Evolutionary conservation across 1,140 invertebrate species (phyloP), one percentile per base, ranked within the genome.

Genomic region (Intoshia linei): DNA sequence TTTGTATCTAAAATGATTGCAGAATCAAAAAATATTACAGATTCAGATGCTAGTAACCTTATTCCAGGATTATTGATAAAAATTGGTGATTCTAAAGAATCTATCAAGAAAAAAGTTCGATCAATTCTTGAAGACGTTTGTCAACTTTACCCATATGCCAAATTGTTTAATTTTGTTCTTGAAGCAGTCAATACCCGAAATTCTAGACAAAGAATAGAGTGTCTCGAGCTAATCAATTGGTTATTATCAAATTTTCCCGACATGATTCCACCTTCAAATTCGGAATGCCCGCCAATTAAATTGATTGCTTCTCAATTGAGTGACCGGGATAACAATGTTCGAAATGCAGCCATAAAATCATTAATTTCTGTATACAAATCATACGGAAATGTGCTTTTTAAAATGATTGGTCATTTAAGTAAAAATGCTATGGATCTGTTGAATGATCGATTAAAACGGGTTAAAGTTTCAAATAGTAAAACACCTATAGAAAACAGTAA

Each of bases 161-260:
- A 84, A 54, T 63, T 92, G 44, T 92, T 83, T 50, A 63, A 62
- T 37, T 74, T 74, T 48, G 62, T 92, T 2, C 74, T 90, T 68
- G 79, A 92, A 48, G 84, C 79, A 11, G 55, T 93, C 2, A 81
- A 81, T 52, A 81, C 77, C 0, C 93, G 93, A 57, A 93, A 92
- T 61, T 73, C 83, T 4, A 66, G 83, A 37, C 83, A 92, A 57
- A 65, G 83, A 51, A 72, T 77, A 46, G 71, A 71, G 72, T 50
- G 50, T 49, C 38, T 14, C n/a, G n/a, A 15, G 7, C 31, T 7
- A 33, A 33, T 15, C 31, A n/a, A 25, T 25, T 25, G 24, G 24
- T 32, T 6, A n/a, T n/a, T n/a, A n/a, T n/a, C n/a, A n/a, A n/a
- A n/a, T n/a, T n/a, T n/a, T n/a, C n/a, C n/a, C n/a, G n/a, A n/a